Evolutionary conservation across 2,888 invertebrate genomes (phyloP), one percentile per base, ranked within the genome.

Genomic region (Monopis laevigella): DNA sequence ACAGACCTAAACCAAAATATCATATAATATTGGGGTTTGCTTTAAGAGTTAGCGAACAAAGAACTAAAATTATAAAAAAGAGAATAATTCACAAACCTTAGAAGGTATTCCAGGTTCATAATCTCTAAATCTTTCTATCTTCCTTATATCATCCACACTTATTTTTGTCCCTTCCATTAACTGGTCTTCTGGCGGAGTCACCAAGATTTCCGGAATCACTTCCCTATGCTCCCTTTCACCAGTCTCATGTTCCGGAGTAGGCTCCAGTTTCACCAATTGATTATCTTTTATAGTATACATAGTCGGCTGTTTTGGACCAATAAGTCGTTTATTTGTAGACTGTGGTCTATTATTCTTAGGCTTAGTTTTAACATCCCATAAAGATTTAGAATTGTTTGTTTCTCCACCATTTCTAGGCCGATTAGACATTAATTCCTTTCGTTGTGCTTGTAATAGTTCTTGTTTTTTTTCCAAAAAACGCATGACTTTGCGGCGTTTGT

Each of bases 81-180:
- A n/a, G n/a, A n/a, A n/a, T n/a, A n/a, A n/a, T n/a, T 35, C 36
- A 47, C 44, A 41, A 50, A 83, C 83, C 63, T 81, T 83, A 2
- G 82, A 80, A 40, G 83, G 83, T 47, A 57, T 53, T 13, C 84
- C 85, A 41, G 74, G 68, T 24, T 74, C 61, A 56, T 84, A 85
- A 48, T 83, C 73, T 49, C 71, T 64, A 50, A 84, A 85, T 48
- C 75, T 65, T 1, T 82, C 78, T 48, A 84, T 71, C 46, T 71
- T 73, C 56, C 58, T 78, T 17, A 85, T 84, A 51, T 84, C 78
- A 52, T 82, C 82, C 16, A 82, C 42, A 29, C 59, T 56, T 67
- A 84, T 70, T 51, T 81, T 80, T 0, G 80, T 77, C 7, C 75
- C 73, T 55, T 77, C 77, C 21, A 77, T 49, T 13, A 82, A 48